A percentile compares a stretch with the other conserved stretches of the same genome.
phyloP scores from a whole-genome alignment of 92 coral and sea anemone species.

The Zoanthus solanderi region DNA sequence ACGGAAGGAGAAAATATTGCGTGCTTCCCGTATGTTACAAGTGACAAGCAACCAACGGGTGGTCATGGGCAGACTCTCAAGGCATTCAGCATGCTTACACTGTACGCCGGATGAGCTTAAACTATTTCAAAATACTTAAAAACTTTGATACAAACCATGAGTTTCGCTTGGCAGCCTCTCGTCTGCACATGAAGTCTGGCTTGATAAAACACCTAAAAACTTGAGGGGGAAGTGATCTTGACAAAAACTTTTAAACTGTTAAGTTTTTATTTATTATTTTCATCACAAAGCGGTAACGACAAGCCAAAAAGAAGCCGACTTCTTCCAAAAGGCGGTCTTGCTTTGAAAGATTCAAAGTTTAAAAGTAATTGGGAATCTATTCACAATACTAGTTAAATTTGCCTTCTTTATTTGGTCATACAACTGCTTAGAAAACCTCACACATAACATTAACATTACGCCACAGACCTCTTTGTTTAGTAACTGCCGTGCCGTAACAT shows the following conservation, averaged over 20 bases:
- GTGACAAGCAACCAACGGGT: conserved; percentile 48
- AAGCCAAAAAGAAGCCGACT: conserved; percentile 43
- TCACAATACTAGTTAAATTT: conserved; percentile 43
- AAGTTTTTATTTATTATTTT: conserved; percentile 24
- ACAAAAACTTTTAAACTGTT: conserved; percentile 15
- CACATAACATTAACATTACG: conserved; percentile 44
- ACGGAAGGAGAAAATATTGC: conserved; percentile 36
- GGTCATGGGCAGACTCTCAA: conserved; percentile 31
- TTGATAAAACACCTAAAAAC: neutral
- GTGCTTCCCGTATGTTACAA: conserved; percentile 37
- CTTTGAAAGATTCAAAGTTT: conserved; percentile 43
- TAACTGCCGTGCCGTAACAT: neutral
- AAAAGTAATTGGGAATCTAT: conserved; percentile 42
- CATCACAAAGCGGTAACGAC: conserved; percentile 41
- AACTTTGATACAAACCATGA: conserved; percentile 38
- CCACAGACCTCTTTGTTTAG: conserved; percentile 20
- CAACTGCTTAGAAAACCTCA: conserved; percentile 42
- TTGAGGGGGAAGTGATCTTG: neutral
- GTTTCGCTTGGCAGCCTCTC: neutral
- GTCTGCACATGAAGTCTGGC: conserved; percentile 10
- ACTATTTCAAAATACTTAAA: conserved; percentile 22
- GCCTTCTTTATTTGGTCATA: conserved; percentile 50
- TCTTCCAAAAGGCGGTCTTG: conserved; percentile 35
- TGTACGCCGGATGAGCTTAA: conserved; percentile 37
- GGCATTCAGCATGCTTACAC: conserved; percentile 16